These are phyloP conservation scores for Nomia melanderi DNA, from an alignment of 1,140 invertebrate genomes.

Conservation along the genomic window DNA sequence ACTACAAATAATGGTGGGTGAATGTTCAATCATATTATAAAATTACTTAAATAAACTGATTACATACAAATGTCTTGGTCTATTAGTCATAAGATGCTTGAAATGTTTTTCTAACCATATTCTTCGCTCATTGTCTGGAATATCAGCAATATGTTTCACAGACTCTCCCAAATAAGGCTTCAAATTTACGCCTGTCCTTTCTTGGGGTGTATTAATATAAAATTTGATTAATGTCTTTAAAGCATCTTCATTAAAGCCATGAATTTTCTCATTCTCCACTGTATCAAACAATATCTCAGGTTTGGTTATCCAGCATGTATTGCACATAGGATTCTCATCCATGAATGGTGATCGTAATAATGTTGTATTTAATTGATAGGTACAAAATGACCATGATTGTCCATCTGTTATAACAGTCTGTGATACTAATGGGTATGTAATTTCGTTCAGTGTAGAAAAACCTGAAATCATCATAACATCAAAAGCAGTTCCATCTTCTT, in stretches of 20 bases:
- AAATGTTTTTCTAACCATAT: slow-evolving; percentile 86
- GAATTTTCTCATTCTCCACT: slow-evolving; percentile 86
- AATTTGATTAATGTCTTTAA: slow-evolving; percentile 88
- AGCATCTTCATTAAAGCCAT: slow-evolving; percentile 91
- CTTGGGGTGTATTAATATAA: slow-evolving; percentile 86
- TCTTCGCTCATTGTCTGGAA: slow-evolving; percentile 84
- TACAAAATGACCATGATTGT: slow-evolving; percentile 89
- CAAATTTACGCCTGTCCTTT: slow-evolving; percentile 84
- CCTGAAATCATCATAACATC: slow-evolving; percentile 79
- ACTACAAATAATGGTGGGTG: not conserved
- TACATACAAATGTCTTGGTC: slow-evolving; percentile 81
- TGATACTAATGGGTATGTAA: slow-evolving; percentile 93
- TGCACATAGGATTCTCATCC: slow-evolving; percentile 85
- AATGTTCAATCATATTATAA: not conserved
- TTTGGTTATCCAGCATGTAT: slow-evolving; percentile 90
- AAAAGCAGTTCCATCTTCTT: not conserved
- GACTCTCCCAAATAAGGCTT: slow-evolving; percentile 86
- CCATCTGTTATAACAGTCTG: slow-evolving; percentile 94
- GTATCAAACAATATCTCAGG: slow-evolving; percentile 88
- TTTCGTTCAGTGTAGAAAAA: slow-evolving; percentile 92
- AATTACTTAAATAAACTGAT: not conserved
- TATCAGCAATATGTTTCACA: slow-evolving; percentile 85
- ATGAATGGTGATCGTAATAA: slow-evolving; percentile 83
- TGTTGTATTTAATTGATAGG: slow-evolving; percentile 94
- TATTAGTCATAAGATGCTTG: slow-evolving; percentile 85